These are phyloP conservation scores for Eutolmus rufibarbis DNA, from an alignment of 2,888 invertebrate genomes.

Conservation along the genomic window DNA sequence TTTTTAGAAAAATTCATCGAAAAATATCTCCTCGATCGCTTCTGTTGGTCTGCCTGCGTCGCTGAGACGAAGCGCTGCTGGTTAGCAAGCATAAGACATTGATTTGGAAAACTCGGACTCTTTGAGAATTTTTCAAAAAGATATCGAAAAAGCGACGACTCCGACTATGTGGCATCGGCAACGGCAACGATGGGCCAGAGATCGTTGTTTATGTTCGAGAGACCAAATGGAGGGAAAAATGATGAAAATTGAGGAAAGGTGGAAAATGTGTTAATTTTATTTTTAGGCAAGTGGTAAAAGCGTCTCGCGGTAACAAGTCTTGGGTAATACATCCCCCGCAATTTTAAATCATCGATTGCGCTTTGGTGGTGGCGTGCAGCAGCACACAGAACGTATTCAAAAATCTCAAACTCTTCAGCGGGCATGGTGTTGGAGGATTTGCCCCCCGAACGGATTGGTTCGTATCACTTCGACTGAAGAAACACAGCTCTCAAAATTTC, in stretches of 20 bases:
- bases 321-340: constrained; percentile 41
- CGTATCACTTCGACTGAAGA: neutral
- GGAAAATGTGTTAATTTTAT: constrained; percentile 32
- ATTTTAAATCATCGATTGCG: constrained; percentile 11
- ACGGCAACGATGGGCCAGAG: neutral
- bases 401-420: neutral
- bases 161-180: neutral
- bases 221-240: constrained; percentile 13
- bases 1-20: constrained; percentile 47
- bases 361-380: constrained; percentile 11
- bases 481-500: neutral
- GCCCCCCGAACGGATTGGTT: neutral
- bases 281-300: constrained; percentile 27
- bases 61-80: neutral
- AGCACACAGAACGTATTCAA: neutral
- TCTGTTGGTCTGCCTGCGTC: neutral
- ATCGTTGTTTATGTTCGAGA: constrained; percentile 32
- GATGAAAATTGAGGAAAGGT: constrained; percentile 30
- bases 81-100: constrained; percentile 4
- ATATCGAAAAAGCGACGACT: neutral
- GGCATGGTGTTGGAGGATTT: neutral
- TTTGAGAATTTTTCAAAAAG: neutral
- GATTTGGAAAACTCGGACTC: neutral
- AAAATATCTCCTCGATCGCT: constrained; percentile 25
- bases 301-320: constrained; percentile 25